Evolutionary conservation across 1,140 invertebrate genomes (phyloP), one percentile per base, ranked within the genome.

Genomic region (Limonius californicus): DNA sequence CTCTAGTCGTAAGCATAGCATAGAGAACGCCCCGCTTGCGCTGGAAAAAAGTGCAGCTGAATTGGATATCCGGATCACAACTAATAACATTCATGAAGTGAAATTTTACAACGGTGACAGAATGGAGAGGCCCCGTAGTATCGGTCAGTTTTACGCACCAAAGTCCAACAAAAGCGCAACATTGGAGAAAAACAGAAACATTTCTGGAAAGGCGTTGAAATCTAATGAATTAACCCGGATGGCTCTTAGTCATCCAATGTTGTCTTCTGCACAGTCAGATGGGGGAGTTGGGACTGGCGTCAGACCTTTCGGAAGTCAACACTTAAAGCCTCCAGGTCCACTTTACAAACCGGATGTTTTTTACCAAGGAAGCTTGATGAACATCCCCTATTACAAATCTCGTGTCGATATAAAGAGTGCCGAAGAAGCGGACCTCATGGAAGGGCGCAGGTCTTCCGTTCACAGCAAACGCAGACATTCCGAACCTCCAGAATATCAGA

Each of bases 291-390:
- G 11, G 11, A 32, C 27, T 32, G 58, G 19, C 12, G 14, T 14
- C 15, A 42, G 15, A 57, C 15, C 3, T 27, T 73, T 62, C 42
- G 63, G 68, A 18, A 73, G 64, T 43, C 68, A 78, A 50, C 60
- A 56, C 12, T 70, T 64, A 19, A 50, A 62, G 20, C 64, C 64
- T 54, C 87, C 85, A 64, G 88, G 90, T 16, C 85, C 91, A n/a
- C 86, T 94, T 82, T 85, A 89, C 71, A 80, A 91, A 18, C 89
- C 89, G 45, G 94, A 97, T 75, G 87, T 94, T 1, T 87, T 97
- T 67, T 95, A 95, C 74, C 88, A 89, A 69, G 90, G 91, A 58
- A 91, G 88, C 70, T 78, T 94, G 57, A 81, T 85, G 21, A 82
- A 81, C 45, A 78, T 82, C 39, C 78, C 79, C 18, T 67, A 70